Conservation (phyloP, 2,113 vertebrate genomes). For the Spea bombifrons region DNA sequence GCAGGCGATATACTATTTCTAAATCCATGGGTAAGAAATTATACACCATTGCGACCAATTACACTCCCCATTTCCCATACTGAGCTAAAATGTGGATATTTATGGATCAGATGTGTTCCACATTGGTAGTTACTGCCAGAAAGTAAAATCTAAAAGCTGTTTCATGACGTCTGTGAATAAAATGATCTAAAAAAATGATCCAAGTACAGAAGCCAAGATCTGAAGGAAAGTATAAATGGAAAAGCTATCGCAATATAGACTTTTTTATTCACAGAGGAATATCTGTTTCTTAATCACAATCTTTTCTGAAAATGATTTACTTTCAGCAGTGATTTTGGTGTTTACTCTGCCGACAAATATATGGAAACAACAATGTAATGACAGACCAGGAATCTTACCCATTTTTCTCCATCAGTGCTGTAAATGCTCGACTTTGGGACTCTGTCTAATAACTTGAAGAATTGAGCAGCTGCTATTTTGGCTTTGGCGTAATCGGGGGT, state of each 20-base stretch:
- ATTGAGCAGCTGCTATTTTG: conserved; percentile 89
- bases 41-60: conserved; percentile 17
- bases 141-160: conserved; percentile 29
- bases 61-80: conserved; percentile 1
- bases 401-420: conserved; percentile 82
- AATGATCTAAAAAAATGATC: background rate
- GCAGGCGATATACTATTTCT: too few relatives aligned
- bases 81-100: conserved; percentile 1
- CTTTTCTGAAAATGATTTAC: background rate
- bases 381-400: conserved; percentile 69
- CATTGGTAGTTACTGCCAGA: conserved; percentile 1
- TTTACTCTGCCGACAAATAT: background rate
- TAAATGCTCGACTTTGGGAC: conserved; percentile 80
- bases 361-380: background rate
- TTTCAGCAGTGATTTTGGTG: background rate
- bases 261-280: background rate
- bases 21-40: background rate
- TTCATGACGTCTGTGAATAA: conserved; percentile 24
- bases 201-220: background rate
- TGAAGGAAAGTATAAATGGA: background rate
- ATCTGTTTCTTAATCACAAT: background rate
- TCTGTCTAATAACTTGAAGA: conserved; percentile 88
- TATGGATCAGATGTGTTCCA: conserved; percentile 5
- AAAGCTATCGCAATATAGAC: background rate
- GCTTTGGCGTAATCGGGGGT: conserved; percentile 97